Base-by-base conservation (phyloP, 2,888 invertebrate species). In the Ptychoptera contaminata region DNA sequence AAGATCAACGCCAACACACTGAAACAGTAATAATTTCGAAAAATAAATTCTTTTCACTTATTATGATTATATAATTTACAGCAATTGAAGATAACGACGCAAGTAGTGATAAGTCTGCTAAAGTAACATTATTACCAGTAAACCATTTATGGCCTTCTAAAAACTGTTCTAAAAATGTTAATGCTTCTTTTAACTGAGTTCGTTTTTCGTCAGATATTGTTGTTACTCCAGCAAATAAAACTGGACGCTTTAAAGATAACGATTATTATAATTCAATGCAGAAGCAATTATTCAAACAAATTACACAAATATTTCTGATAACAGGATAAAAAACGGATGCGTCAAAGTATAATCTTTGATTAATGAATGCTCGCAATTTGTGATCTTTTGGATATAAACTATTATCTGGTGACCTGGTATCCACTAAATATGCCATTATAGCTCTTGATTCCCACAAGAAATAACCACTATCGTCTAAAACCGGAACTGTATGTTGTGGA, bases 381-480 rank as follows among this genome's bases (percentile, higher is more conserved):
- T 64, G 58, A 55, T 77, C 75, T 49, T 67, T 70, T 1, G 80
- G 79, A 58, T 78, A 79, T 16, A 77, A 60, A 32, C 60, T 57
- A 47, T 73, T 73, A 52, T 74, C 70, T 6, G 49, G 46, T 16
- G 42, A 32, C 55, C 72, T 74, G 1, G 69, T 74, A 57, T 71
- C 70, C 1, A 71, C 74, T 49, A 80, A 65, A 57, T 80, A 81
- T 40, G 69, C 62, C 4, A 72, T 69, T 47, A 79, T 79, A 8
- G 79, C 78, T 34, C 75, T 70, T 52, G 78, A 77, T 58, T 81
- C 81, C 77, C 78, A 79, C 40, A 81, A 49, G 11, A 70, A 58
- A 55, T 78, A 77, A 11, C 76, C 78, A 46, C 74, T 70, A 56
- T 81, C 81, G 16, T 75, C 73, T 45, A 82, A 62, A 8, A 80